Percentiles rank a stretch among this genome's conserved stretches.
Conservation (phyloP, 2,797 vertebrate genomes). For the Steatocranus sp. region DNA sequence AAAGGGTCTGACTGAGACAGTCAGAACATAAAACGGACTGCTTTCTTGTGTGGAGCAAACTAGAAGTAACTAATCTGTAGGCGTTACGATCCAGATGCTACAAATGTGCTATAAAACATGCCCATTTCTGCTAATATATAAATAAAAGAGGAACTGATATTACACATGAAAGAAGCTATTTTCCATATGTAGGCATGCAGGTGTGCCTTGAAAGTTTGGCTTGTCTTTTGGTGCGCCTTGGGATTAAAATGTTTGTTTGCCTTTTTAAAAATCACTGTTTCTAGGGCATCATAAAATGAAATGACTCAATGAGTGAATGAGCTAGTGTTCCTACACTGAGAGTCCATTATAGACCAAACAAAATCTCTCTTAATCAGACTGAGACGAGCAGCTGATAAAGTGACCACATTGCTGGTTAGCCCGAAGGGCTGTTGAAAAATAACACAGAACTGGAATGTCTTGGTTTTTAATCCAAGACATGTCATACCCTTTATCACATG, state of each 20-base stretch:
- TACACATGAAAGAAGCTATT: neutral
- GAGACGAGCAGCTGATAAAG: neutral
- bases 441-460: neutral
- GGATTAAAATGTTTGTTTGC: neutral
- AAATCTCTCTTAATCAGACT: neutral
- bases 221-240: fast-evolving
- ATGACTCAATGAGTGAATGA: neutral
- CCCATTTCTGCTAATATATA: neutral
- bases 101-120: neutral
- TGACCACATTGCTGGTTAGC: neutral
- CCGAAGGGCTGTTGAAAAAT: neutral
- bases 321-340: neutral
- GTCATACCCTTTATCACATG: neutral
- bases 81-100: neutral
- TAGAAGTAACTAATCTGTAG: neutral
- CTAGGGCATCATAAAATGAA: neutral
- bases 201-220: neutral
- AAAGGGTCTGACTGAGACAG: neutral
- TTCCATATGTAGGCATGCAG: neutral
- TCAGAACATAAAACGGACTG: neutral
- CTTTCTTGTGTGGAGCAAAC: neutral
- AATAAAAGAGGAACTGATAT: neutral
- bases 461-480: neutral
- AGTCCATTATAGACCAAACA: neutral
- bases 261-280: neutral